A percentile compares a stretch with the other conserved stretches of the same genome.
Evolutionary conservation across 2,797 vertebrate genomes (phyloP).

Genomic region (Alcedo atthis): DNA sequence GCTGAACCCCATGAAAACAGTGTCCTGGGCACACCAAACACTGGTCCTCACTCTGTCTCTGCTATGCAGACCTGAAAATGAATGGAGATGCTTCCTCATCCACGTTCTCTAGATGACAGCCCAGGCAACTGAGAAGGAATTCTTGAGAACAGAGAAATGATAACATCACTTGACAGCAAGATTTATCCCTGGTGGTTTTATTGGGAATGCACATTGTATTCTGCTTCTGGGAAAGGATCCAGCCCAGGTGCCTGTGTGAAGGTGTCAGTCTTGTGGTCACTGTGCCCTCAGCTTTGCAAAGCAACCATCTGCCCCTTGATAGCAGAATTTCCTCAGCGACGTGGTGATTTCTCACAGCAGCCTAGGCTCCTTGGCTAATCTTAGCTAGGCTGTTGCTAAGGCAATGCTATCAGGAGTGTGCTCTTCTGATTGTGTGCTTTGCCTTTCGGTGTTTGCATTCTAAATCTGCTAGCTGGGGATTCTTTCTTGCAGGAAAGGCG

Average conservation of each 20-base stretch:
- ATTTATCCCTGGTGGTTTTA: background rate
- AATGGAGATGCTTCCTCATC: background rate
- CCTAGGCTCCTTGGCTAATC: background rate
- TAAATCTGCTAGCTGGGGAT: slow-evolving; percentile 35
- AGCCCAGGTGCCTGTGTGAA: background rate
- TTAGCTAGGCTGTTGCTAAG: slow-evolving; percentile 60
- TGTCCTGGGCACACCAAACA: background rate
- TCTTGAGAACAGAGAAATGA: background rate
- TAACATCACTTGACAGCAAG: background rate
- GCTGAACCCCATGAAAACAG: rapidly evolving
- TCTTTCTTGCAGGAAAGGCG: background rate
- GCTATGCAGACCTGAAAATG: background rate
- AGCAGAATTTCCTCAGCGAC: slow-evolving; percentile 7
- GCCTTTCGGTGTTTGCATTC: slow-evolving; percentile 47
- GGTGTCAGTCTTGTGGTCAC: background rate
- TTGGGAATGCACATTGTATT: background rate
- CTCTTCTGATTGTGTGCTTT: slow-evolving; percentile 37
- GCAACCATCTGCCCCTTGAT: background rate
- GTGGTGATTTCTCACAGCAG: slow-evolving; percentile 8
- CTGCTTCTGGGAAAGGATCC: background rate
- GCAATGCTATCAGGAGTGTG: slow-evolving; percentile 40
- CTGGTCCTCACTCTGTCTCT: background rate
- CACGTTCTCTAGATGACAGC: background rate
- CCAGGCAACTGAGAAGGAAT: background rate
- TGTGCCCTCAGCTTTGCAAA: background rate